Base-by-base conservation (phyloP, 53 echinoderm and acorn worm genomes). In the Hippasteria phrygiana region DNA sequence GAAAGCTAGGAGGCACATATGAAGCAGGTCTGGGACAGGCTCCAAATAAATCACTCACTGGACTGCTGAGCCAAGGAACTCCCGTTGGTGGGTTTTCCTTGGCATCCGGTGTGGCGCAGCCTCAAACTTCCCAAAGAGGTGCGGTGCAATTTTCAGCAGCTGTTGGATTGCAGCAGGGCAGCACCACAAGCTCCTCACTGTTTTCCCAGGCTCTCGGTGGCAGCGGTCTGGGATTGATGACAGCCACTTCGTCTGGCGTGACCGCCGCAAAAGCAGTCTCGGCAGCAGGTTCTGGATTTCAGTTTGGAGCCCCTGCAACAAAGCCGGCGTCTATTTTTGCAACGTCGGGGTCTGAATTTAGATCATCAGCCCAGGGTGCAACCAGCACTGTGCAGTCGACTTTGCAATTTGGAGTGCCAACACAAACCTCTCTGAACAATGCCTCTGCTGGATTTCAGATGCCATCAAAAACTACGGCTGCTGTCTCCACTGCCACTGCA, bases 1-100 rank as follows among this genome's bases (percentile, higher is more conserved):
- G 70, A 26, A 65, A 81, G 65, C 43, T 1, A 31, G 64, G 40
- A 18, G 62, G 39, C 66, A 43, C 65, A 29, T 13, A 29, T 37
- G 48, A 53, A 84, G 39, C 53, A 85, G 71, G 82, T 29, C 45
- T 63, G 4, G 82, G 46, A 63, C 29, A 46, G 41, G 45, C 66
- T 11, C 10, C 47, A 43, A 66, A 32, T 18, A 29, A 62, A 65
- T 4, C 43, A 6, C 35, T 37, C 20, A 50, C 50, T 22, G 84
- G 84, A 84, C 67, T 53, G 20, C 50, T 71, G 47, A 53, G 69
- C 24, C 84, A 51, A 50, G 84, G 69, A 50, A 37, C 55, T n/a
- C 55, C 84, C 13, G 17, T 29, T 63, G 47, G 22, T 37, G 64
- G 62, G 18, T 41, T 62, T 13, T 17, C 41, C 2, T 5, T 43